Evolutionary conservation across 2,113 vertebrate species (phyloP).

Genomic region (Indri indri): DNA sequence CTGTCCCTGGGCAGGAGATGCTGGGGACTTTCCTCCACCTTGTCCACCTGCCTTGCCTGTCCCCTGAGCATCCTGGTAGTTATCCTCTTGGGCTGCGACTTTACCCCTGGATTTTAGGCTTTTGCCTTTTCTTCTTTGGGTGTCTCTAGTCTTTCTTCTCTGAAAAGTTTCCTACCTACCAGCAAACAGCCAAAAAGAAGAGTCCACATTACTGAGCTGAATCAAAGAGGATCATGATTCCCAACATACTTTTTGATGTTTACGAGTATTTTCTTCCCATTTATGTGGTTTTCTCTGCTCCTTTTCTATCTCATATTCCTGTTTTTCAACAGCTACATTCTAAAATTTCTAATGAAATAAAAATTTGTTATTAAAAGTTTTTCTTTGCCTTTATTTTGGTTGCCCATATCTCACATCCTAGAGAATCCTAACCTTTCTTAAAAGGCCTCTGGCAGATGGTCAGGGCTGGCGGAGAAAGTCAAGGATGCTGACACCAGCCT

Average conservation of each 20-base stretch:
- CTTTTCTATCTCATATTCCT: neutral
- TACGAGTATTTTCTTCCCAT: neutral
- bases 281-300: neutral
- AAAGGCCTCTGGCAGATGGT: neutral
- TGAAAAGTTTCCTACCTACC: neutral
- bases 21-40: neutral
- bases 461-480: neutral
- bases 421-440: neutral
- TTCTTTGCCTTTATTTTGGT: neutral
- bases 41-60: neutral
- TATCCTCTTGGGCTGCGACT: neutral
- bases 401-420: neutral
- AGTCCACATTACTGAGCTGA: too few relatives aligned
- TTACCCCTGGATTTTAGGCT: neutral
- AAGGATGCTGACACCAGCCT: fast-evolving
- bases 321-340: neutral
- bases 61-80: neutral
- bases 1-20: too few relatives aligned
- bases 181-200: neutral
- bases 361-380: neutral
- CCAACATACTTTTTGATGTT: fast-evolving
- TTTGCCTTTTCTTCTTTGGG: neutral
- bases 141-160: neutral
- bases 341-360: neutral
- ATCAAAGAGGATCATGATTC: fast-evolving